Evolutionary conservation across 2,888 invertebrate species (phyloP).

Genomic region (Platypus cylindrus): DNA sequence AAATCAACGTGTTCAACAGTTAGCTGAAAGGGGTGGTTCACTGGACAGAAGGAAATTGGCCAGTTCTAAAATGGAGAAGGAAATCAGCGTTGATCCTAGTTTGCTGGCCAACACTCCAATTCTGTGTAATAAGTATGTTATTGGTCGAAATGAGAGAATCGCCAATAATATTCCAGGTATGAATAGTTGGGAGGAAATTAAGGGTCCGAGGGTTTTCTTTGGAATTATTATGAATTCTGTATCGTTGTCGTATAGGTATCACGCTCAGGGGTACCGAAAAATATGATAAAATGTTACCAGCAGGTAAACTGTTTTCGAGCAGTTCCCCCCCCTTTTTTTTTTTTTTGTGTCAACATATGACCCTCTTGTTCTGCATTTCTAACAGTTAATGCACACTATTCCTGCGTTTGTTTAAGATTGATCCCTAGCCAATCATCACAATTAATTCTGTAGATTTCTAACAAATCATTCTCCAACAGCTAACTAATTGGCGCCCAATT

Average conservation of each 20-base stretch:
- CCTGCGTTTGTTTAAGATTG: too few relatives aligned
- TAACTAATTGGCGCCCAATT: too few relatives aligned
- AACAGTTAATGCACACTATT: too few relatives aligned
- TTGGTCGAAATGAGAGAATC: constrained; percentile 37
- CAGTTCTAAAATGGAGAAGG: constrained; percentile 20
- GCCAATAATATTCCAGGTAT: constrained; percentile 28
- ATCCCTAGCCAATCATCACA: too few relatives aligned
- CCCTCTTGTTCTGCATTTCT: too few relatives aligned
- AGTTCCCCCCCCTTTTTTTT: too few relatives aligned
- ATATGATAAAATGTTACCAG: constrained; percentile 1
- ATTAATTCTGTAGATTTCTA: too few relatives aligned
- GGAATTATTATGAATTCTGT: not conserved
- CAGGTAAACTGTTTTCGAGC: constrained; percentile 11
- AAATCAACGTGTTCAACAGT: constrained; percentile 4
- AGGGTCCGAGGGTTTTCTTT: not conserved
- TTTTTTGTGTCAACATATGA: too few relatives aligned
- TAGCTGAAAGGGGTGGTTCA: constrained; percentile 7
- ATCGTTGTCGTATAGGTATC: constrained; percentile 10
- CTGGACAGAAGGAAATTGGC: constrained; percentile 7
- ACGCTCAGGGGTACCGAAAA: constrained; percentile 9
- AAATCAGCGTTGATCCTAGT: constrained; percentile 31
- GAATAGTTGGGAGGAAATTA: not conserved
- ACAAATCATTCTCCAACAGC: too few relatives aligned
- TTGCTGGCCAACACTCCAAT: constrained; percentile 44
- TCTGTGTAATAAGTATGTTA: constrained; percentile 57